A percentile compares a stretch with the other conserved stretches of the same genome.
Conservation (phyloP, 2,888 invertebrate species). For the Notocelia uddmanniana region DNA sequence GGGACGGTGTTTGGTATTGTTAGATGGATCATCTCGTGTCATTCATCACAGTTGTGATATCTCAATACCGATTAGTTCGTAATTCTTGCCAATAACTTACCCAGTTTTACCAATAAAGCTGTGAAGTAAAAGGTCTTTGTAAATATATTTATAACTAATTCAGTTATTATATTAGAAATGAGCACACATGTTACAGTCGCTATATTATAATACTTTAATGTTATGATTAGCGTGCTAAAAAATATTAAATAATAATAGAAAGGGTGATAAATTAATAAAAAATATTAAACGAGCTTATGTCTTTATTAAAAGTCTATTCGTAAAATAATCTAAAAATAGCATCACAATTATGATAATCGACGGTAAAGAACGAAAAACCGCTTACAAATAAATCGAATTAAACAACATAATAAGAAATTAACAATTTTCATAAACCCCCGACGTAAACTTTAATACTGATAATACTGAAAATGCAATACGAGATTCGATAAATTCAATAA, state of each 20-base stretch:
- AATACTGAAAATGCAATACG: slow-evolving; percentile 40
- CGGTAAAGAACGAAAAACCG: slow-evolving; percentile 66
- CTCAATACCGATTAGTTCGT: neutral
- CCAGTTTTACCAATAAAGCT: neutral
- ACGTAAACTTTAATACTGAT: slow-evolving; percentile 49
- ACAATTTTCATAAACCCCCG: slow-evolving; percentile 55
- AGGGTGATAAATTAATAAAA: slow-evolving; percentile 52
- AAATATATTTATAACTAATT: neutral
- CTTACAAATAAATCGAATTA: slow-evolving; percentile 58
- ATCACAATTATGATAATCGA: slow-evolving; percentile 79
- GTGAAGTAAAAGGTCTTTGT: neutral
- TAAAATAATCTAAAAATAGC: slow-evolving; percentile 82
- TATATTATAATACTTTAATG: neutral
- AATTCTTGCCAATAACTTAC: neutral
- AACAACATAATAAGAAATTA: slow-evolving; percentile 60
- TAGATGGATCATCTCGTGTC: too few relatives aligned
- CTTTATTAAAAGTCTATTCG: slow-evolving; percentile 80
- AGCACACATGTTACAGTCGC: slow-evolving; percentile 17
- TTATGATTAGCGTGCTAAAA: slow-evolving; percentile 36
- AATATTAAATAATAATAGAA: slow-evolving; percentile 60
- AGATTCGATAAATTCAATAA: slow-evolving; percentile 24
- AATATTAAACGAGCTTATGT: slow-evolving; percentile 72
- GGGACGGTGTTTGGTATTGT: neutral
- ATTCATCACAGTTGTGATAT: too few relatives aligned
- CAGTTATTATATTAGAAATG: slow-evolving; percentile 7